Percentiles rank a stretch among this genome's conserved stretches.
Evolutionary conservation across 2,113 vertebrate genomes (phyloP).

Genomic region (Gavia stellata): DNA sequence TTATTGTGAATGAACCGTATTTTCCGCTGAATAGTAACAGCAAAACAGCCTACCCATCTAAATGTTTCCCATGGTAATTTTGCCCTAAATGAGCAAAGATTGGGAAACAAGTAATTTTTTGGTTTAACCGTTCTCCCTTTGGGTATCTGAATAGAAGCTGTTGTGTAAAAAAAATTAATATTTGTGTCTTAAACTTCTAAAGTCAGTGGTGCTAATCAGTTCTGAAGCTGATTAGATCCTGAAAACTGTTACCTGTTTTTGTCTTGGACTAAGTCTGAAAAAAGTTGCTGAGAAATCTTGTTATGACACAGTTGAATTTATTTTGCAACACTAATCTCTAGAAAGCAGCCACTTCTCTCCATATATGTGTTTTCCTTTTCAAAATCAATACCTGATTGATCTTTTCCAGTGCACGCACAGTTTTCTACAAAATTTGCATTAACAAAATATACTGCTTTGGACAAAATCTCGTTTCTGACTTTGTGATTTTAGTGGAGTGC

Average conservation of each 20-base stretch:
- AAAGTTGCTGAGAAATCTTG: not conserved
- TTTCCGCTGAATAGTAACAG: not conserved
- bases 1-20: constrained; percentile 12
- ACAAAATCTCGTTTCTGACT: not conserved
- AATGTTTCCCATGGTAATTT: constrained; percentile 20
- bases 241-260: not conserved
- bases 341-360: not conserved
- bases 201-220: not conserved
- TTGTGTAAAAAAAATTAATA: not conserved
- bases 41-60: not conserved
- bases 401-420: not conserved
- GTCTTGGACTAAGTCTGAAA: not conserved
- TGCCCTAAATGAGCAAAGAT: not conserved
- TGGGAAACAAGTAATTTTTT: not conserved
- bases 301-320: not conserved
- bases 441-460: not conserved
- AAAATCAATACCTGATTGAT: not conserved
- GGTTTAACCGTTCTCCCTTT: not conserved
- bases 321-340: not conserved
- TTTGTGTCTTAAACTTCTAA: not conserved
- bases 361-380: not conserved
- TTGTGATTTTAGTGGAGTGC: not conserved
- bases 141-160: not conserved
- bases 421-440: not conserved
- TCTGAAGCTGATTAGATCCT: not conserved